phyloP scores from a whole-genome alignment of 2,113 vertebrate genomes.

The Indri indri region DNA sequence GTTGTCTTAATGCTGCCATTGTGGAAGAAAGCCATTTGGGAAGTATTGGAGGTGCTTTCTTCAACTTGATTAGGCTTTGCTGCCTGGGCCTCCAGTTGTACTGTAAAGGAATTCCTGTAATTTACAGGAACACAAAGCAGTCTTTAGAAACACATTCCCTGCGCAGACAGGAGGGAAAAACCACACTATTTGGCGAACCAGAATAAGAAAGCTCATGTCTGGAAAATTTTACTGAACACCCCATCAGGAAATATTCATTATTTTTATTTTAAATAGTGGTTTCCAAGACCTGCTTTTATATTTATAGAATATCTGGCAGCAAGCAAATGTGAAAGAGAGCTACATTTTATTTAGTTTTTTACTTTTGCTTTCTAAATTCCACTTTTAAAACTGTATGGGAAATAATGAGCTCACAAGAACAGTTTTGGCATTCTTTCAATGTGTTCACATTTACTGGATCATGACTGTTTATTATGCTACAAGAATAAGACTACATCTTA shows the following conservation, averaged over 20 bases:
- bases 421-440: background rate
- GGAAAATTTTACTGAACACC: background rate
- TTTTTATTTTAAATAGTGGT: background rate
- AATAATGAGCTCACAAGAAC: background rate
- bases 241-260: conserved; percentile 15
- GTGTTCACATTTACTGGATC: background rate
- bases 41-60: background rate
- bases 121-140: conserved; percentile 62
- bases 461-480: background rate
- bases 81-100: background rate
- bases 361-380: conserved; percentile 32
- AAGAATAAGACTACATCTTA: background rate
- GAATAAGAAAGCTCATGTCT: conserved; percentile 60
- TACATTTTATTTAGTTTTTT: background rate
- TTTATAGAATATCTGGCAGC: conserved; percentile 1
- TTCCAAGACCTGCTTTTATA: background rate
- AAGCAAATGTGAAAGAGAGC: background rate
- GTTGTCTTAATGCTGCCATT: background rate
- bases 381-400: background rate
- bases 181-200: conserved; percentile 29
- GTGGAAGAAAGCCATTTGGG: background rate
- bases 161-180: conserved; percentile 8
- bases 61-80: background rate
- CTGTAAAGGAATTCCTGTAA: conserved; percentile 73
- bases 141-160: conserved; percentile 28